These are phyloP conservation scores for Epirrhoe tristata DNA, from an alignment of 2,888 invertebrate species.

Conservation along the genomic window DNA sequence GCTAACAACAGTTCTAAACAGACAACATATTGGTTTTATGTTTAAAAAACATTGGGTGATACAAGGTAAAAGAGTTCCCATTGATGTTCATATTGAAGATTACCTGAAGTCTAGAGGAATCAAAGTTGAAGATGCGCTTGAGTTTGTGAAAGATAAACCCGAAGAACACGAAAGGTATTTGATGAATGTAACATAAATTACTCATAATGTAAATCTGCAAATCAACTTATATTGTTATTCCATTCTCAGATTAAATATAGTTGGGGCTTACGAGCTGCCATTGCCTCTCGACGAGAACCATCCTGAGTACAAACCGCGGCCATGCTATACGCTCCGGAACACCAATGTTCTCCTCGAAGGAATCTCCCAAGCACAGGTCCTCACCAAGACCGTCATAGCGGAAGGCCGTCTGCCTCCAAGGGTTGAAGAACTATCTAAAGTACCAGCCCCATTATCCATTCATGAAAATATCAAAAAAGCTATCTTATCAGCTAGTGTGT, in stretches of 20 bases:
- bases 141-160: constrained; percentile 80
- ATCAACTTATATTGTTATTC: not conserved
- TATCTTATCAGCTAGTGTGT: constrained; percentile 87
- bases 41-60: constrained; percentile 90
- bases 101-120: constrained; percentile 85
- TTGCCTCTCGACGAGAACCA: constrained; percentile 84
- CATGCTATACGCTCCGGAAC: constrained; percentile 86
- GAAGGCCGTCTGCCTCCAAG: constrained; percentile 86
- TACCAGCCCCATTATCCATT: constrained; percentile 79
- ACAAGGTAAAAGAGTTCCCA: constrained; percentile 86
- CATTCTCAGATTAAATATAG: constrained; percentile 62
- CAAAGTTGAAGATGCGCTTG: constrained; percentile 86
- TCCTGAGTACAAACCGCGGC: constrained; percentile 87
- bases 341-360: constrained; percentile 90
- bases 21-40: constrained; percentile 90
- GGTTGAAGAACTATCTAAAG: constrained; percentile 80
- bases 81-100: constrained; percentile 83
- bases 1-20: constrained; percentile 85
- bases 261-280: constrained; percentile 74
- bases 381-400: constrained; percentile 91
- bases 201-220: not conserved
- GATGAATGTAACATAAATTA: not conserved
- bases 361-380: constrained; percentile 90
- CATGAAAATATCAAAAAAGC: constrained; percentile 87
- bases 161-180: constrained; percentile 61